Evolutionary conservation across 2,113 vertebrate species (phyloP), one percentile per base, ranked within the genome.

Genomic region (Callipepla squamata): DNA sequence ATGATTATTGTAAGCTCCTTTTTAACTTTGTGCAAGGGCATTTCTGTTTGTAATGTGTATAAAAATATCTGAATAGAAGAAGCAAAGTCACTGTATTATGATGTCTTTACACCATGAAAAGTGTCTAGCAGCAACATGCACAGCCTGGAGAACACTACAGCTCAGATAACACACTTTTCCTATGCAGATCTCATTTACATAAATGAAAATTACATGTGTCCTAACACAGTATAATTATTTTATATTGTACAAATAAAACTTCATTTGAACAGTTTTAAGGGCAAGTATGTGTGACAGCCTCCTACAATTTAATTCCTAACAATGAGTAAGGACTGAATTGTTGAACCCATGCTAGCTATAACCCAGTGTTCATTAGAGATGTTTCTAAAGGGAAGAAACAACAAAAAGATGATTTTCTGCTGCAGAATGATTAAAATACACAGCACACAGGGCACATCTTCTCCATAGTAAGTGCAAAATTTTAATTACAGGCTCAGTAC

Each of bases 191-290:
- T 11, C 34, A n/a, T 82, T 79, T 87, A 50, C 55, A 47, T 44
- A 85, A 84, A 83, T 72, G 44, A 86, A 95, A 90, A 78, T 67
- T 50, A 11, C 16, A 22, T 20, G 25, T 68, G 9, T 76, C n/a
- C 17, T 25, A 19, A 13, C 38, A 62, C 5, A 81, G 30, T 50
- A 28, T 48, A 50, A 89, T 78, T 75, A 58, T 79, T 88, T 84
- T 87, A 21, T 65, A 65, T 61, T 55, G 16, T 51, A 72, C 61
- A 55, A 89, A 92, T 62, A 85, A 59, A 89, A 65, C 16, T 63
- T 88, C 48, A 58, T 92, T 89, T 44, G 79, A 66, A 81, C 17
- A 44, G 9, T 3, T 90, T 79, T 73, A 79, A 87, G 70, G 36
- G 19, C 42, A 87, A 48, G 12, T 19, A 20, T 18, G 12, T 75